A percentile compares a stretch with the other conserved stretches of the same genome.
Evolutionary conservation across 2,797 vertebrate genomes (phyloP).

Genomic region (Florisuga fusca): DNA sequence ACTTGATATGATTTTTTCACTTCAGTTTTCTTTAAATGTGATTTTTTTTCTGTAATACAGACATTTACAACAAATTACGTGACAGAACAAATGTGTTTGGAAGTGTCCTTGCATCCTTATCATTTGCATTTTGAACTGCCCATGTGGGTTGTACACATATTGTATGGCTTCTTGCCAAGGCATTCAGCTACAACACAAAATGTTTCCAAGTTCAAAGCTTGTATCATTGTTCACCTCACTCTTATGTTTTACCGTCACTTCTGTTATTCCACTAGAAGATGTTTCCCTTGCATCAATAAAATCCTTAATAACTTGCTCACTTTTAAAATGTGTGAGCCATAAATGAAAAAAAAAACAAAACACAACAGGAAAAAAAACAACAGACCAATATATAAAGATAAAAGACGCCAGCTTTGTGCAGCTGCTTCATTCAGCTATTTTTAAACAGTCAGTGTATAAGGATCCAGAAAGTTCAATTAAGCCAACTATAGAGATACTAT

Average conservation of each 20-base stretch:
- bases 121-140: slow-evolving; percentile 52
- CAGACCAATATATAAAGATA: background rate
- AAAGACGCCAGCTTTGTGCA: background rate
- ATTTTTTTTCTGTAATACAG: background rate
- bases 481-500: background rate
- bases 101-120: slow-evolving; percentile 25
- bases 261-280: background rate
- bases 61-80: background rate
- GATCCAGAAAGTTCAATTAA: slow-evolving; percentile 46
- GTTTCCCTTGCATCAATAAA: slow-evolving; percentile 18
- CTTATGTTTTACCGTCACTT: background rate
- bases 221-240: slow-evolving; percentile 12
- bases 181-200: slow-evolving; percentile 17
- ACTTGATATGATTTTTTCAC: background rate
- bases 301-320: slow-evolving; percentile 10
- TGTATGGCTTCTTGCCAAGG: slow-evolving; percentile 20
- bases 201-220: slow-evolving; percentile 53
- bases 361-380: background rate
- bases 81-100: background rate
- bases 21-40: background rate
- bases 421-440: slow-evolving; percentile 34
- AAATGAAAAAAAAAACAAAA: background rate
- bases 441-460: background rate
- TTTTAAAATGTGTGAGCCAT: background rate
- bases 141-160: background rate